Evolutionary conservation across 2,888 invertebrate species (phyloP).

Genomic region (Plagodis pulveraria): DNA sequence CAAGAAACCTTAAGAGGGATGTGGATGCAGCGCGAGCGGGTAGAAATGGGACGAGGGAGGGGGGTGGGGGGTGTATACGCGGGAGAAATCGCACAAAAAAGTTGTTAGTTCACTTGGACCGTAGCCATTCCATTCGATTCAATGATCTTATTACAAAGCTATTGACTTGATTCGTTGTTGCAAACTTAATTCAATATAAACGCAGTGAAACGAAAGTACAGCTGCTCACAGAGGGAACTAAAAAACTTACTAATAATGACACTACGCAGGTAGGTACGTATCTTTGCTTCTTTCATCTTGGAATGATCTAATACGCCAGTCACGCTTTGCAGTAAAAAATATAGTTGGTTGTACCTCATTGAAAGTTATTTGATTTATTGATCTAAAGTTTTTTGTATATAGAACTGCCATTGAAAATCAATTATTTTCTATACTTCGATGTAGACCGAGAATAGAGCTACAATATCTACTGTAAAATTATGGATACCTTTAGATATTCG

Average conservation of each 20-base stretch:
- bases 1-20: too few species aligned
- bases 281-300: constrained; percentile 1
- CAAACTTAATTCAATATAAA: constrained; percentile 21
- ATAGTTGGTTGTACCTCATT: not conserved
- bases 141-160: constrained; percentile 13
- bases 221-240: not conserved
- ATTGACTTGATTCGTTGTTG: constrained; percentile 18
- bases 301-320: not conserved
- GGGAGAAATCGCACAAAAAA: constrained; percentile 13
- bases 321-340: constrained; percentile 5
- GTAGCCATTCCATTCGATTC: constrained; percentile 13
- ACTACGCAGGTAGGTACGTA: not conserved
- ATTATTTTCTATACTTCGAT: not conserved
- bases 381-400: constrained; percentile 4
- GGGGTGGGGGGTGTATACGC: not conserved
- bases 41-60: not conserved
- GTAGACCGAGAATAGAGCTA: too few species aligned
- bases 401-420: constrained; percentile 3
- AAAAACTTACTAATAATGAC: constrained; percentile 1
- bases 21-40: too few species aligned
- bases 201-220: constrained; percentile 15
- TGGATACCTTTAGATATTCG: too few species aligned
- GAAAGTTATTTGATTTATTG: constrained; percentile 7
- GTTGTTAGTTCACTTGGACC: constrained; percentile 14
- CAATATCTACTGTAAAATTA: too few species aligned